A percentile compares a stretch with the other conserved stretches of the same genome.
These are phyloP conservation scores for Hyppa rectilinea DNA, from an alignment of 2,888 invertebrate species.

Conservation along the genomic window DNA sequence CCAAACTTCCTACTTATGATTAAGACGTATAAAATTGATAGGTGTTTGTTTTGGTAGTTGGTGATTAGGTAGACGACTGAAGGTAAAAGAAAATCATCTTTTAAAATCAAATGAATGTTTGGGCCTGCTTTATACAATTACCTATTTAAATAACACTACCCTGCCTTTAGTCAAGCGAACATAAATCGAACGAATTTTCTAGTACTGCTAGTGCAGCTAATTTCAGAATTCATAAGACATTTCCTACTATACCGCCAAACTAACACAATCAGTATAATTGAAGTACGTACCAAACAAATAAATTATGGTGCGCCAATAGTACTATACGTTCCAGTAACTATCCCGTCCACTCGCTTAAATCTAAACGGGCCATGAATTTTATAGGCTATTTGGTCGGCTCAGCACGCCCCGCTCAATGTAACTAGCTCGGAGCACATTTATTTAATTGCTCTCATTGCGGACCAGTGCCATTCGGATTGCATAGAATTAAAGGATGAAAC, in stretches of 20 bases:
- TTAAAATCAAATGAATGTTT: neutral
- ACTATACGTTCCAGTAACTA: conserved; percentile 47
- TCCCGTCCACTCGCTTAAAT: conserved; percentile 47
- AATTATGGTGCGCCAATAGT: conserved; percentile 32
- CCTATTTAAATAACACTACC: neutral
- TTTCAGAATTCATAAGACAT: neutral
- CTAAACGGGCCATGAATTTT: conserved; percentile 72
- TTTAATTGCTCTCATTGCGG: conserved; percentile 76
- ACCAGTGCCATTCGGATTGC: conserved; percentile 69
- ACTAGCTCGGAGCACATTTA: conserved; percentile 75
- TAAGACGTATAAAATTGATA: too few species aligned
- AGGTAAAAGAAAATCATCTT: too few species aligned
- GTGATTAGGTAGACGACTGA: too few species aligned
- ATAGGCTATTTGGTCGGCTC: conserved; percentile 78
- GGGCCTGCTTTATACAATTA: neutral
- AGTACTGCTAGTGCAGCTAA: neutral
- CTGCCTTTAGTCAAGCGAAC: neutral
- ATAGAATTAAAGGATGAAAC: conserved; percentile 58
- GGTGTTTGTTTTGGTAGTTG: too few species aligned
- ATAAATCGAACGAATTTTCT: neutral
- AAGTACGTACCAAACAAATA: conserved; percentile 20
- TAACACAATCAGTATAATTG: conserved; percentile 26
- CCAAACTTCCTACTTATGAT: too few species aligned
- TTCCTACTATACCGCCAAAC: neutral
- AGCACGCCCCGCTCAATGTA: conserved; percentile 72